Conservation (phyloP, 2,888 invertebrate species). For the Acrobasis consociella region DNA sequence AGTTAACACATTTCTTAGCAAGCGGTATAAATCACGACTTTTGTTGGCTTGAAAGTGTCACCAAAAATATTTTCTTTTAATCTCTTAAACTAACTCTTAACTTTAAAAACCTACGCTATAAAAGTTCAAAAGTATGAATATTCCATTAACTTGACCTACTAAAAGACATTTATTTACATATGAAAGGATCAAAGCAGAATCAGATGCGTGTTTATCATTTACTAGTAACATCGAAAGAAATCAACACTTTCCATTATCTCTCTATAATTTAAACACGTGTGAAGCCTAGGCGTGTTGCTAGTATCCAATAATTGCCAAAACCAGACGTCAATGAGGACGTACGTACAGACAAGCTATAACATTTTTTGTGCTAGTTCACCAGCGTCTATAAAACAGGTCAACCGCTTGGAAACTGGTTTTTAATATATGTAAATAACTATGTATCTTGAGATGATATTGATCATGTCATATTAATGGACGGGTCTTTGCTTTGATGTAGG, state of each 20-base stretch:
- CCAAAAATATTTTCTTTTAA: too few relatives aligned
- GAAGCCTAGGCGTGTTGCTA: neutral
- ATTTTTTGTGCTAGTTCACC: slow-evolving; percentile 48
- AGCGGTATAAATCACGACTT: too few relatives aligned
- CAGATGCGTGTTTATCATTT: too few relatives aligned
- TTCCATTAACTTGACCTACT: too few relatives aligned
- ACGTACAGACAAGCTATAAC: slow-evolving; percentile 48
- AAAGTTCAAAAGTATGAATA: too few relatives aligned
- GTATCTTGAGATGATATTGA: slow-evolving; percentile 38
- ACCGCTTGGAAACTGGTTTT: slow-evolving; percentile 44
- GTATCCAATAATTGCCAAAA: slow-evolving; percentile 58
- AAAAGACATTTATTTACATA: too few relatives aligned
- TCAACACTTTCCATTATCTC: neutral
- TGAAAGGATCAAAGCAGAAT: too few relatives aligned
- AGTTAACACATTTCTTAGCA: neutral
- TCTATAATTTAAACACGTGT: neutral
- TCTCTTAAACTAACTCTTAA: too few relatives aligned
- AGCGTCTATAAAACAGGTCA: slow-evolving; percentile 52
- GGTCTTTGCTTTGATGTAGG: slow-evolving; percentile 14
- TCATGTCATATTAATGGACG: slow-evolving; percentile 26
- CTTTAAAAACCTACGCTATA: too few relatives aligned
- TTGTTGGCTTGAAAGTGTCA: too few relatives aligned
- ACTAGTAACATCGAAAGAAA: too few relatives aligned
- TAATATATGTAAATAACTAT: slow-evolving; percentile 48
- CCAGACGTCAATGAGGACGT: slow-evolving; percentile 59